Percentiles rank a stretch among this genome's conserved stretches.
phyloP scores from a whole-genome alignment of 2,888 invertebrate genomes.

The Smittia aterrima region DNA sequence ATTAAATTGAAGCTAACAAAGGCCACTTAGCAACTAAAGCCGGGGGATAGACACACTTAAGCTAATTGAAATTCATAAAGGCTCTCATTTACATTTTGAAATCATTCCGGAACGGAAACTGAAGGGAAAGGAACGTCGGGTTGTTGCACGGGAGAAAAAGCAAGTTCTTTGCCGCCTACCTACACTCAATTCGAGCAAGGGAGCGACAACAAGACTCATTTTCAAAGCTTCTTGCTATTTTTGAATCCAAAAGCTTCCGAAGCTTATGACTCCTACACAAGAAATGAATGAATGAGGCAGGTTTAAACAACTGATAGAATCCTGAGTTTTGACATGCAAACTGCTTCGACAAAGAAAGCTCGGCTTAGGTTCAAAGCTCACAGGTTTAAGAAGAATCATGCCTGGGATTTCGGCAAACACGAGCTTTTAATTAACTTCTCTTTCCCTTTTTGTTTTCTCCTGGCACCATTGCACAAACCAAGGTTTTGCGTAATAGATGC shows the following conservation, averaged over 20 bases:
- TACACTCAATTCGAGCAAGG: too few relatives aligned
- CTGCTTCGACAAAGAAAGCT: too few relatives aligned
- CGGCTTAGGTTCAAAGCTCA: too few relatives aligned
- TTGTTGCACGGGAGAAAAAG: background rate
- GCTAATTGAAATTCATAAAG: conserved; percentile 16
- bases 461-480: too few relatives aligned
- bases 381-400: too few relatives aligned
- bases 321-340: too few relatives aligned
- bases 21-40: background rate
- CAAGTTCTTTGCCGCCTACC: too few relatives aligned
- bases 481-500: background rate
- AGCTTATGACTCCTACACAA: background rate
- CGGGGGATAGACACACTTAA: background rate
- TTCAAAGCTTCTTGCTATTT: background rate
- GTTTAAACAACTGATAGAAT: too few relatives aligned
- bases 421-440: too few relatives aligned
- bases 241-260: background rate
- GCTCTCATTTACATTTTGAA: conserved; percentile 14
- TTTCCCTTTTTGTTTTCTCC: too few relatives aligned
- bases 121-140: background rate
- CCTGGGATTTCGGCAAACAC: too few relatives aligned
- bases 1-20: background rate
- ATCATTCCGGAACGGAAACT: conserved; percentile 5
- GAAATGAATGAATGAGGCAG: too few relatives aligned
- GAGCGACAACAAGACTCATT: background rate